These are phyloP conservation scores for Lithosia quadra DNA, from an alignment of 2,888 invertebrate genomes.

Conservation along the genomic window DNA sequence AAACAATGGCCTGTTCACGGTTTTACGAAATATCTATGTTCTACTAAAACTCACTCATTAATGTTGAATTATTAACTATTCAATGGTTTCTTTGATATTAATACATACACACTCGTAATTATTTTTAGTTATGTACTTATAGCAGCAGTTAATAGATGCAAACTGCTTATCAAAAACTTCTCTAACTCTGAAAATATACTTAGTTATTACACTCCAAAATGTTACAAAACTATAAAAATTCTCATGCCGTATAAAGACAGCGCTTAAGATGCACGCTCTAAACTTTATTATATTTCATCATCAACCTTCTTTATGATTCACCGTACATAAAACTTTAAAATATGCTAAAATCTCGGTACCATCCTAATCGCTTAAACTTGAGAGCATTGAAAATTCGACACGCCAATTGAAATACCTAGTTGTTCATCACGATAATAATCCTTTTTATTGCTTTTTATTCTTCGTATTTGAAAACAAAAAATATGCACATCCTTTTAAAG, in stretches of 20 bases:
- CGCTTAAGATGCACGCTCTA: constrained; percentile 28
- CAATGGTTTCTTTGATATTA: constrained; percentile 57
- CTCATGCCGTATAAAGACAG: constrained; percentile 29
- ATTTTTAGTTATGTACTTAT: neutral
- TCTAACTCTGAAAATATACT: neutral
- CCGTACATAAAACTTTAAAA: constrained; percentile 32
- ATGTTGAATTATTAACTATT: constrained; percentile 60
- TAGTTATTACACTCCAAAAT: neutral
- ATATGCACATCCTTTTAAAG: constrained; percentile 21
- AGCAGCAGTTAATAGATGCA: constrained; percentile 12
- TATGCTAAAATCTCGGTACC: constrained; percentile 22
- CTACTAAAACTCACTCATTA: constrained; percentile 63
- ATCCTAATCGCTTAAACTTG: constrained; percentile 23
- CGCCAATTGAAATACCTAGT: neutral
- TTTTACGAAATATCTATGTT: constrained; percentile 75
- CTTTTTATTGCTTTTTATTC: neutral
- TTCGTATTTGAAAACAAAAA: neutral
- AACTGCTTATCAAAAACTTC: neutral
- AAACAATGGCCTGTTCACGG: constrained; percentile 79
- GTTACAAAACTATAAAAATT: constrained; percentile 28
- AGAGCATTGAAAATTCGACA: constrained; percentile 7
- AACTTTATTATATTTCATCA: constrained; percentile 44
- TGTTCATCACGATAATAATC: neutral
- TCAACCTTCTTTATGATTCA: constrained; percentile 43
- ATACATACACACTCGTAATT: constrained; percentile 32